phyloP scores from a whole-genome alignment of 35 echinoderm and acorn worm species.

The Antedon bifida region DNA sequence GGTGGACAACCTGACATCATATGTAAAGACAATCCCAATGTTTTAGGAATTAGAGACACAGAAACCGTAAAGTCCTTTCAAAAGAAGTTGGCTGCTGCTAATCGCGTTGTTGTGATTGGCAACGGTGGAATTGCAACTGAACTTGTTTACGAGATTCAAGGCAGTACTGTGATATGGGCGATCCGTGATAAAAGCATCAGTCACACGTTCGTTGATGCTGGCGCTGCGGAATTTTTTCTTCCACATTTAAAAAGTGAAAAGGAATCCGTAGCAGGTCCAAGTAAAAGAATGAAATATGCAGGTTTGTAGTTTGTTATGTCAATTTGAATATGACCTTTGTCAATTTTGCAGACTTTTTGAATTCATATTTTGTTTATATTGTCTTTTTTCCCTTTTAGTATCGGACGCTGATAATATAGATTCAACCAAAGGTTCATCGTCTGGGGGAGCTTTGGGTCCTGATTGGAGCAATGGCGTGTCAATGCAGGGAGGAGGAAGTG shows the following conservation, averaged over 20 bases:
- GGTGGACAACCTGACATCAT: slow-evolving; percentile 73
- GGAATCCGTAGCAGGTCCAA: slow-evolving; percentile 23
- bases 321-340: too few species aligned
- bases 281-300: slow-evolving; percentile 82
- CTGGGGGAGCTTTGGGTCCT: slow-evolving; percentile 86
- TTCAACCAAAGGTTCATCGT: background rate
- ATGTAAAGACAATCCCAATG: slow-evolving; percentile 46
- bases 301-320: too few species aligned
- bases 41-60: slow-evolving; percentile 89
- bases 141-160: slow-evolving; percentile 82
- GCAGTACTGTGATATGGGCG: slow-evolving; percentile 79
- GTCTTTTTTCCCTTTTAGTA: background rate
- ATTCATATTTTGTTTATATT: too few species aligned
- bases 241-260: slow-evolving; percentile 53
- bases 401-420: background rate
- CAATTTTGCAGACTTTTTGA: too few species aligned
- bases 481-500: slow-evolving; percentile 50
- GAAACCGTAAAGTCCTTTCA: slow-evolving; percentile 82
- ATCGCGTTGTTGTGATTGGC: slow-evolving; percentile 58
- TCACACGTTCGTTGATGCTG: slow-evolving; percentile 69
- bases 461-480: slow-evolving; percentile 70
- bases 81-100: slow-evolving; percentile 44
- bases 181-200: slow-evolving; percentile 76
- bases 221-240: slow-evolving; percentile 74
- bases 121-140: slow-evolving; percentile 98